Evolutionary conservation across 2,888 invertebrate species (phyloP), one percentile per base, ranked within the genome.

Genomic region (Caenorhabditis sp.): DNA sequence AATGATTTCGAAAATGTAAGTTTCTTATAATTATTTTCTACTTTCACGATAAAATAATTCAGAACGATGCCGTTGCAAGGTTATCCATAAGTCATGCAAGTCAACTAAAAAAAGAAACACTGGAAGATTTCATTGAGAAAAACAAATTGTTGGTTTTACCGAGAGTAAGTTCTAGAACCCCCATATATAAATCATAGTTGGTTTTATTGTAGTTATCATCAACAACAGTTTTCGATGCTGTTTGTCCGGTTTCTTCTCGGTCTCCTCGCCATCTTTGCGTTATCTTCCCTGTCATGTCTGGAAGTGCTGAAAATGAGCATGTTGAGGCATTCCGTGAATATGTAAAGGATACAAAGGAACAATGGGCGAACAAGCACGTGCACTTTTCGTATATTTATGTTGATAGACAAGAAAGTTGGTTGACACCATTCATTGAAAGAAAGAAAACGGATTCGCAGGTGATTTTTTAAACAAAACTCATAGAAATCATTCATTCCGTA

Each of bases 81-180:
- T 58, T 85, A 8, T 77, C 81, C 7, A 76, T 80, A 27, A 73
- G 76, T 25, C 77, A 78, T 58, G 78, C 75, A n/a, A 81, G 73
- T 57, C 78, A 79, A 43, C 67, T 86, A 26, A 76, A 70, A 2
- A 78, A 74, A 43, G 80, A 83, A 21, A 60, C 88, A 0, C 63
- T 90, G 43, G 86, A 88, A 63, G 86, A 87, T 54, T 84, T 89
- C 50, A 85, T 90, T 21, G 88, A 89, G 53, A 77, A 85, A 23
- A 88, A 90, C 81, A 87, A 87, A 59, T 88, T 87, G 69, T 85
- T 90, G 4, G 73, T 82, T 5, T 76, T 90, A 14, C 90, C 90
- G 0, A 82, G 89, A 31, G 81, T 85, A 57, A 25, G 81, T 49
- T 21, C 4, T 56, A 38, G 7, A 4, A 26, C 1, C 25, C 27